Evolutionary conservation across 2,797 vertebrate genomes (phyloP), one percentile per base, ranked within the genome.

Genomic region (Myotis myotis): DNA sequence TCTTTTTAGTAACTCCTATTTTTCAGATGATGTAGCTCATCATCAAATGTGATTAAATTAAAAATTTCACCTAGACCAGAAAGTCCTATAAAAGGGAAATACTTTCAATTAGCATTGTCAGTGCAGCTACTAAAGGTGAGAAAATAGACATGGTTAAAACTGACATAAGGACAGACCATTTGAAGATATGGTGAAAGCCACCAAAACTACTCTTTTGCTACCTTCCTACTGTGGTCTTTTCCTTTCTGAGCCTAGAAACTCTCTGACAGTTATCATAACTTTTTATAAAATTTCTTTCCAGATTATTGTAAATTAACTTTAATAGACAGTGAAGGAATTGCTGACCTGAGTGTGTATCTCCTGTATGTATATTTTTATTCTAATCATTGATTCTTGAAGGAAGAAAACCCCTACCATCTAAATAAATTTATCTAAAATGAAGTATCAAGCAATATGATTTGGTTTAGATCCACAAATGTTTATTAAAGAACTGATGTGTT

Each of bases 21-120:
- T 78, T 87, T 19, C 13, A 75, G 44, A 83, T 79, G 51, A 66
- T 38, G 4, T 44, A 22, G 57, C 86, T 86, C n/a, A 89, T 68
- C 72, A 87, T 74, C 57, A 75, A 93, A 85, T 70, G 5, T n/a
- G 13, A 82, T 15, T 70, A 89, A 72, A 57, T 83, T 93, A 87
- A 71, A 89, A 53, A n/a, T 51, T 76, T 64, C 33, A 84, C 12
- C 33, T 79, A 70, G 16, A 88, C 12, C 30, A 70, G 55, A 76
- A 92, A 38, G 4, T 78, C 23, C 20, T 90, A 51, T 49, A 70
- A 57, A 91, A 83, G n/a, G 23, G 78, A 87, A 76, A 62, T 76
- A 30, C 86, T 91, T 87, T 47, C 30, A 75, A 49, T 47, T 49
- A 78, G 23, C 33, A 82, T 41, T 62, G 13, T 83, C 33, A 30